Evolutionary conservation across 2,113 vertebrate species (phyloP).

Genomic region (Mobula birostris): DNA sequence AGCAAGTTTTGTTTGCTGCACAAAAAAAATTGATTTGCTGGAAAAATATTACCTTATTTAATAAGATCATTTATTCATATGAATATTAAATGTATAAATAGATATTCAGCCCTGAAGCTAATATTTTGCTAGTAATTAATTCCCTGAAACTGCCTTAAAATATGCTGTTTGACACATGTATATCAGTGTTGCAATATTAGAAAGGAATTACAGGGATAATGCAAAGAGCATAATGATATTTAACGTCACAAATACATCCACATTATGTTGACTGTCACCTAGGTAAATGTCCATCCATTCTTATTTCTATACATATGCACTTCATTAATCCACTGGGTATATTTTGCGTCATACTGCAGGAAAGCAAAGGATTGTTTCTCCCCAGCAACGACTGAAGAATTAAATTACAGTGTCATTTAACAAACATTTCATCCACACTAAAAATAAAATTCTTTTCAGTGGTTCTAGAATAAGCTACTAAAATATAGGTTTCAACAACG

Average conservation of each 20-base stretch:
- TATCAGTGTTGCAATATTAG: neutral
- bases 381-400: neutral
- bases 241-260: neutral
- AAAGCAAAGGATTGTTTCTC: neutral
- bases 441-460: neutral
- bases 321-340: conserved; percentile 21
- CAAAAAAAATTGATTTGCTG: neutral
- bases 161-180: neutral
- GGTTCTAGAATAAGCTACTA: neutral
- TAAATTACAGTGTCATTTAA: neutral
- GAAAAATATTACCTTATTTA: neutral
- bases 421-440: neutral
- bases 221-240: neutral
- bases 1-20: neutral
- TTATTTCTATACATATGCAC: neutral
- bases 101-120: neutral
- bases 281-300: neutral
- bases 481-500: neutral
- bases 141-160: neutral
- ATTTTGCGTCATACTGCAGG: neutral
- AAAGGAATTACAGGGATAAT: neutral
- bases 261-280: neutral
- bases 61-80: neutral
- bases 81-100: neutral
- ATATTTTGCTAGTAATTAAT: neutral